phyloP scores from a whole-genome alignment of 2,113 vertebrate genomes.

The Ceratotherium simum region DNA sequence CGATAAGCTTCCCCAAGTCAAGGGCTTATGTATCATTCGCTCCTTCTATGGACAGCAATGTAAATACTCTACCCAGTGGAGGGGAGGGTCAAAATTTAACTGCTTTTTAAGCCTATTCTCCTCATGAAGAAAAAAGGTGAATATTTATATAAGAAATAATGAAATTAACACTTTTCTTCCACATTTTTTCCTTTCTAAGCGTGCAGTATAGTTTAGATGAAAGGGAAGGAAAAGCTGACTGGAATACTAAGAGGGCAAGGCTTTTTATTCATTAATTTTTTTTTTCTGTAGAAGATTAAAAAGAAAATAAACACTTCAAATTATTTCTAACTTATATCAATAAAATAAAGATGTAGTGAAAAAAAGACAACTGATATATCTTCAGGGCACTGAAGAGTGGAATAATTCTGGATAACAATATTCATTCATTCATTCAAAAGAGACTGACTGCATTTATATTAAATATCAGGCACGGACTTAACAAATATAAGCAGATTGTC shows the following conservation, averaged over 20 bases:
- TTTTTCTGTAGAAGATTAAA: neutral
- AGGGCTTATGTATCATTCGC: neutral
- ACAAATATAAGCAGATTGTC: neutral
- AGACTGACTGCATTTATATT: neutral
- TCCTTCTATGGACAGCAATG: neutral
- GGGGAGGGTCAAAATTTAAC: neutral
- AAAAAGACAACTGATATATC: neutral
- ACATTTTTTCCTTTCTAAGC: neutral
- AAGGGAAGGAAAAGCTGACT: neutral
- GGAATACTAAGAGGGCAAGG: neutral
- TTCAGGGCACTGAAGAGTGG: neutral
- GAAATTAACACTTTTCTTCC: neutral
- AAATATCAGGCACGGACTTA: neutral
- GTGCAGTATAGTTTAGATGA: neutral
- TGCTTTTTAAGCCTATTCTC: neutral
- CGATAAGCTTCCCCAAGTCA: neutral
- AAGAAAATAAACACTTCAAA: neutral
- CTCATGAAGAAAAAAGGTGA: neutral
- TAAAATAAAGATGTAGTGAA: neutral
- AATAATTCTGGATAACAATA: neutral
- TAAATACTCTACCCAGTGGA: neutral
- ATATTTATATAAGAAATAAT: neutral
- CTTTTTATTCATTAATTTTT: neutral
- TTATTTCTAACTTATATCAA: constrained; percentile 22
- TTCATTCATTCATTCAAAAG: neutral